Percentiles rank a stretch among this genome's conserved stretches.
phyloP scores from a whole-genome alignment of 1,140 invertebrate genomes.

The Scaptomyza pallida region DNA sequence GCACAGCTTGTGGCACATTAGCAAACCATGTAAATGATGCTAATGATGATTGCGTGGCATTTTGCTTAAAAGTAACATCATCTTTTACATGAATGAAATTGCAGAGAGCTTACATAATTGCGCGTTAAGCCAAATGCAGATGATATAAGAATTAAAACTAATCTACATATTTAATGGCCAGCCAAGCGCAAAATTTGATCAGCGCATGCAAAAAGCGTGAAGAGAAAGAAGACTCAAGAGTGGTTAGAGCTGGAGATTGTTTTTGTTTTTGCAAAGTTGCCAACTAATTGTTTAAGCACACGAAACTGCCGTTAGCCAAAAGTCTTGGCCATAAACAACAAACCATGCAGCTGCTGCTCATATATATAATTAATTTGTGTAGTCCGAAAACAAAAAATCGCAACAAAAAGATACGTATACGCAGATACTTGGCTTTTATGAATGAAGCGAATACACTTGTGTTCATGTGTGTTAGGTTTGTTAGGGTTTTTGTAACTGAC shows the following conservation, averaged over 20 bases:
- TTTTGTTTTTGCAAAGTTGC: conserved; percentile 10
- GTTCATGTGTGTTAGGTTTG: conserved; percentile 31
- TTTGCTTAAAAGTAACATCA: conserved; percentile 1
- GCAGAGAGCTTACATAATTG: conserved; percentile 31
- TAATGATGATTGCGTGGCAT: background rate
- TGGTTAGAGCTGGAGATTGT: background rate
- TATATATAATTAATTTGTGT: conserved; percentile 54
- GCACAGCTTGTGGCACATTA: too few species aligned
- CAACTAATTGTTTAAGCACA: conserved; percentile 54
- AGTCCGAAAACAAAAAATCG: conserved; percentile 56
- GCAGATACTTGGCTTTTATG: conserved; percentile 41
- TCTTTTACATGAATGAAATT: background rate
- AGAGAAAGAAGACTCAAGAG: conserved; percentile 1
- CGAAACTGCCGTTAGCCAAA: conserved; percentile 53
- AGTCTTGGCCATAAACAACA: conserved; percentile 44
- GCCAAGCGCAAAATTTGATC: conserved; percentile 58
- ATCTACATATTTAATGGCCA: conserved; percentile 59
- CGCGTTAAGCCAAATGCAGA: conserved; percentile 15
- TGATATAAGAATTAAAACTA: conserved; percentile 42
- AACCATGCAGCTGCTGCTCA: conserved; percentile 21
- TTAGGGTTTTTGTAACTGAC: conserved; percentile 50
- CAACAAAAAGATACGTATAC: conserved; percentile 26
- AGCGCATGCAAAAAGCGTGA: conserved; percentile 41
- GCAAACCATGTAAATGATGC: background rate
- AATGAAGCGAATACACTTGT: conserved; percentile 48